Percentiles rank a stretch among this genome's conserved stretches.
These are phyloP conservation scores for Orussus abietinus DNA, from an alignment of 1,140 invertebrate genomes.

Conservation along the genomic window DNA sequence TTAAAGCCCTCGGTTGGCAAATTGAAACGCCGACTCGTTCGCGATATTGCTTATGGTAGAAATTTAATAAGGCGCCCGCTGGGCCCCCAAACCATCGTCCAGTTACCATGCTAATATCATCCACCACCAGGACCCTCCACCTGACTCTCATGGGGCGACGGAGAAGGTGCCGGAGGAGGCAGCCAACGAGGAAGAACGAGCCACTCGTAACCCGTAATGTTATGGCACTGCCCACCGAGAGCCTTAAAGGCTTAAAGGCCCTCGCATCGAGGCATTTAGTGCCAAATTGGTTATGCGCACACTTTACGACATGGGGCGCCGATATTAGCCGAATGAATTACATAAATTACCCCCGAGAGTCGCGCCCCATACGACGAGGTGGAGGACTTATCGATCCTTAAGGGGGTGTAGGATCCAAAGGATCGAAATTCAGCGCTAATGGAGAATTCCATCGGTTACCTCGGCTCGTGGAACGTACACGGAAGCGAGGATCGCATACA, in stretches of 20 bases:
- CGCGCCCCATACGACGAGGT: too few species aligned
- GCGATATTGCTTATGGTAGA: conserved; percentile 41
- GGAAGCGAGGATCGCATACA: too few species aligned
- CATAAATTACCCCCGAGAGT: conserved; percentile 40
- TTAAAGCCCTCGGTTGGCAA: conserved; percentile 40
- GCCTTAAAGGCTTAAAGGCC: conserved; percentile 35
- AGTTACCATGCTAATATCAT: conserved; percentile 48
- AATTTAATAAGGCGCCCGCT: conserved; percentile 50
- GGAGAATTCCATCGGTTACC: too few species aligned
- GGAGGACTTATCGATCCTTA: too few species aligned
- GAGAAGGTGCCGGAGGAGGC: conserved; percentile 1
- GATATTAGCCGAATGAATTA: conserved; percentile 44
- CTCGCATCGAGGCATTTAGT: conserved; percentile 41
- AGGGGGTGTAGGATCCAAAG: too few species aligned
- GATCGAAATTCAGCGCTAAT: too few species aligned
- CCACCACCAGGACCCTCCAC: conserved; percentile 37
- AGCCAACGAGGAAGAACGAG: conserved; percentile 17
- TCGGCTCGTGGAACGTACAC: too few species aligned
- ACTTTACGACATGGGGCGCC: conserved; percentile 39
- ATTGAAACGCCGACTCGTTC: conserved; percentile 38
- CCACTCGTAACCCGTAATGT: conserved; percentile 42
- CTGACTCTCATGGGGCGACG: conserved; percentile 26
- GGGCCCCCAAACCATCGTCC: too few species aligned
- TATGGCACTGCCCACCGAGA: conserved; percentile 42
- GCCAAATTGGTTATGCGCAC: conserved; percentile 46